Conservation (phyloP, 1,140 invertebrate species). For the Belonocnema kinseyi region DNA sequence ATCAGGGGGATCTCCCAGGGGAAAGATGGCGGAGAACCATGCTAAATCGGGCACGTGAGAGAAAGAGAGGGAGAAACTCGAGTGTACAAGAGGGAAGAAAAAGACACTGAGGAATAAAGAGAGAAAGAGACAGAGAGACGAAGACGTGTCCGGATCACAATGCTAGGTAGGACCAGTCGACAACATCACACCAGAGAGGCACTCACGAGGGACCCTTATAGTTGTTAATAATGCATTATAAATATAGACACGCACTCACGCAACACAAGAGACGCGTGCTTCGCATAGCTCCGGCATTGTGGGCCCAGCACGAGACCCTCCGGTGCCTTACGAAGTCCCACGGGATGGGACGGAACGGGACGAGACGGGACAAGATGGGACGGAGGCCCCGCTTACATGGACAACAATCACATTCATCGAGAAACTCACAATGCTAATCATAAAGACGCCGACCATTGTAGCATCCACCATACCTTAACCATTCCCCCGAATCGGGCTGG, state of each 20-base stretch:
- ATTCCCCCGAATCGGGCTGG: conserved; percentile 11
- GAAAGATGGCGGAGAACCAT: conserved; percentile 30
- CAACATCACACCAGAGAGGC: conserved; percentile 31
- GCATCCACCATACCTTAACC: conserved; percentile 49
- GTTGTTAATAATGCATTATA: conserved; percentile 75
- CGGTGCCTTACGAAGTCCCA: conserved; percentile 54
- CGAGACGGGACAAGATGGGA: conserved; percentile 54
- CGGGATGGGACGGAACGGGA: conserved; percentile 45
- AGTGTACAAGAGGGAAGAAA: background rate
- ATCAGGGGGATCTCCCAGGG: conserved; percentile 3
- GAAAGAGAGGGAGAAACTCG: conserved; percentile 33
- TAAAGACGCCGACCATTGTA: conserved; percentile 76
- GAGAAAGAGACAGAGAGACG: conserved; percentile 36
- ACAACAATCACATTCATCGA: conserved; percentile 76
- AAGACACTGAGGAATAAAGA: background rate
- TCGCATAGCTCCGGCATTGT: conserved; percentile 72
- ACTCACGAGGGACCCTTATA: conserved; percentile 58
- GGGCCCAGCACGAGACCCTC: conserved; percentile 67
- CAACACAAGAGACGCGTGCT: conserved; percentile 73
- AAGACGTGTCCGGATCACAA: conserved; percentile 46
- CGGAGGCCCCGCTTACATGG: conserved; percentile 62
- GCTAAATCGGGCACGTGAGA: conserved; percentile 54
- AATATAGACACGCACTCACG: conserved; percentile 72
- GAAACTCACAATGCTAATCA: conserved; percentile 74
- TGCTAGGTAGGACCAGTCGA: conserved; percentile 38